These are phyloP conservation scores for Tenthredo notha DNA, from an alignment of 2,888 invertebrate species.

Conservation along the genomic window DNA sequence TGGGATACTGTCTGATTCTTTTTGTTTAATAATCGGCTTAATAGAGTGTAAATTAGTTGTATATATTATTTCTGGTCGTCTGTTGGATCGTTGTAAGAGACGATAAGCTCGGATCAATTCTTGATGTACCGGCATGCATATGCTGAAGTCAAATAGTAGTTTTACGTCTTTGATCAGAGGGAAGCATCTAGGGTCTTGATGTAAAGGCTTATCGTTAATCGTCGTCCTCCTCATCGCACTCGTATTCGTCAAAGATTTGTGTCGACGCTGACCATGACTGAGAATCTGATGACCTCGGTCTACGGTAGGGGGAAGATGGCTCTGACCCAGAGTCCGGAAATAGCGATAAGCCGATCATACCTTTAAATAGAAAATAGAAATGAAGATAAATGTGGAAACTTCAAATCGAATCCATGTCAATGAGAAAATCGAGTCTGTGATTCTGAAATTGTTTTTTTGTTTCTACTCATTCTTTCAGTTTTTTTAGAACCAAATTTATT, in stretches of 20 bases:
- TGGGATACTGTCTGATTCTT: neutral
- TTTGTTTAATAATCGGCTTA: neutral
- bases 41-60: neutral
- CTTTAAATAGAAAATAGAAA: neutral
- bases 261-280: conserved; percentile 34
- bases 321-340: conserved; percentile 12
- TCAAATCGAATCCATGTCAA: neutral
- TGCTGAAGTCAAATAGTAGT: neutral
- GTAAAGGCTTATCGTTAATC: conserved; percentile 12
- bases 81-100: neutral
- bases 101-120: neutral
- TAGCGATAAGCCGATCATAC: conserved; percentile 43
- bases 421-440: too few species aligned
- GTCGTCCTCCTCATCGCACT: conserved; percentile 43
- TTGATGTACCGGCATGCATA: neutral
- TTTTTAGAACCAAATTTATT: neutral
- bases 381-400: neutral
- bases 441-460: neutral
- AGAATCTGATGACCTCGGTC: conserved; percentile 26
- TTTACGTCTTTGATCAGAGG: neutral
- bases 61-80: neutral
- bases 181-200: neutral
- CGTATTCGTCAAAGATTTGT: conserved; percentile 31
- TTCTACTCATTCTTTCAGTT: neutral
- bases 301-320: conserved; percentile 13